Percentiles rank a stretch among this genome's conserved stretches.
Conservation (phyloP, 1,140 invertebrate species). For the Nasonia longicornis region DNA sequence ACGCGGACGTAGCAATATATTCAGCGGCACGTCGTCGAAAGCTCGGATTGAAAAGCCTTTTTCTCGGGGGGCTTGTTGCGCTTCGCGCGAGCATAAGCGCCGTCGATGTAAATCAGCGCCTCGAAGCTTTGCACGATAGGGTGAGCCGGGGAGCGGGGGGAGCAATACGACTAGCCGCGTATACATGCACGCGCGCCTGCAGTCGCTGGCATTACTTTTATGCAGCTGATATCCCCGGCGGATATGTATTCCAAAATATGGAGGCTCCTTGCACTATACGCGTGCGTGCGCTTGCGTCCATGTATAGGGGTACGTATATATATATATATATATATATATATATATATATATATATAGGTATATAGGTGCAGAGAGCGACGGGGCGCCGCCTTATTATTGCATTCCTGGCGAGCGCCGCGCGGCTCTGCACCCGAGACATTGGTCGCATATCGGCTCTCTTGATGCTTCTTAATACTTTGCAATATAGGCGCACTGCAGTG, state of each 20-base stretch:
- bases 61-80: neutral
- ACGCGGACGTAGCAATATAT: constrained; percentile 23
- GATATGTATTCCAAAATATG: constrained; percentile 11
- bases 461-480: neutral
- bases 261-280: neutral
- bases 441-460: constrained; percentile 3
- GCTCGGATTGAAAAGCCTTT: constrained; percentile 30
- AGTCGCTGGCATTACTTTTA: neutral
- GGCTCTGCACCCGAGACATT: neutral
- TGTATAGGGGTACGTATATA: neutral
- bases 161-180: neutral
- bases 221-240: neutral
- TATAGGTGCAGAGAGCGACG: neutral
- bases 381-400: constrained; percentile 16
- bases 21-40: constrained; percentile 18
- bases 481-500: neutral
- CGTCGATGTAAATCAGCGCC: constrained; percentile 24
- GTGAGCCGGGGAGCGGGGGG: neutral
- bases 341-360: too few relatives aligned
- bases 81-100: neutral
- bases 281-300: neutral
- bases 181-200: neutral
- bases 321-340: too few relatives aligned
- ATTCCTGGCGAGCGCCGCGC: constrained; percentile 6
- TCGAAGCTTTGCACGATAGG: neutral